A percentile compares a stretch with the other conserved stretches of the same genome.
These are phyloP conservation scores for Drosophila melanosoma DNA, from an alignment of 2,888 invertebrate species.

Conservation along the genomic window DNA sequence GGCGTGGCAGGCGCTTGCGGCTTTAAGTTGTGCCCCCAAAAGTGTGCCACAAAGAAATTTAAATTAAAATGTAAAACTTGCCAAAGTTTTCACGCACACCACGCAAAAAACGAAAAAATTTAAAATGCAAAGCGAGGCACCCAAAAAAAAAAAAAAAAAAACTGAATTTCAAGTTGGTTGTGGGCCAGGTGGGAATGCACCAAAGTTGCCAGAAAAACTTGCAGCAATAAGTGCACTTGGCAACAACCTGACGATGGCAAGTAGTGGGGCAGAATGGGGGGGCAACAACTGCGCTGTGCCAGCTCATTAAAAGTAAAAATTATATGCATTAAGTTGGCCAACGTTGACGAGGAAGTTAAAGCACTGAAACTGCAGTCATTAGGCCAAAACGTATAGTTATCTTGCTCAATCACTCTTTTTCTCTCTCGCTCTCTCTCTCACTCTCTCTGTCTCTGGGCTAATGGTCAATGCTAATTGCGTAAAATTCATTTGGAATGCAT, in stretches of 20 bases:
- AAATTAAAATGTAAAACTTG: conserved; percentile 77
- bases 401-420: not conserved
- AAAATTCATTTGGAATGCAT: conserved; percentile 66
- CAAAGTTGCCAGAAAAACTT: conserved; percentile 67
- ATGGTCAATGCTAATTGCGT: conserved; percentile 79
- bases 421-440: not conserved
- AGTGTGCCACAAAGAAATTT: conserved; percentile 67
- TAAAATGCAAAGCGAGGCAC: conserved; percentile 70
- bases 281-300: conserved; percentile 47
- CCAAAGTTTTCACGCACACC: conserved; percentile 55
- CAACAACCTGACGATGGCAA: conserved; percentile 25
- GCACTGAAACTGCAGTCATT: conserved; percentile 65
- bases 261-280: not conserved
- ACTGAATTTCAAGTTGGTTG: conserved; percentile 63
- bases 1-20: conserved; percentile 38
- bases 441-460: conserved; percentile 25
- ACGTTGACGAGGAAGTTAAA: conserved; percentile 62
- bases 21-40: conserved; percentile 61
- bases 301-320: conserved; percentile 77
- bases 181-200: conserved; percentile 60
- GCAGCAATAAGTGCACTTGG: conserved; percentile 76
- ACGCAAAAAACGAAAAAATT: conserved; percentile 48
- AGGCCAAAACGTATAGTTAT: conserved; percentile 54
- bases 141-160: conserved; percentile 29
- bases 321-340: conserved; percentile 75